These are phyloP conservation scores for Tanypteryx hageni DNA, from an alignment of 2,888 invertebrate species.

Conservation along the genomic window DNA sequence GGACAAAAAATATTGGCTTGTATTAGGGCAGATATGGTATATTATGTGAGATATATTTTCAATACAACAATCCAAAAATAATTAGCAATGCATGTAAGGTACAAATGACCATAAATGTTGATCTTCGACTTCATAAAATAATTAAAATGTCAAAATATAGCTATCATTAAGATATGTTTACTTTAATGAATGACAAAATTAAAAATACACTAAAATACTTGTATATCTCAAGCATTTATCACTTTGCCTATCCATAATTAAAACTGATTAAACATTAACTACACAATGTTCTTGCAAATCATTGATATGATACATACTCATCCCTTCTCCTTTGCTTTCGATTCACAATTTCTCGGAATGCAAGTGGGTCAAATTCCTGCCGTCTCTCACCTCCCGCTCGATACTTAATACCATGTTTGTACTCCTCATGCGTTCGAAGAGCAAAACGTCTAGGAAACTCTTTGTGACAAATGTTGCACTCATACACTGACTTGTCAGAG, in stretches of 20 bases:
- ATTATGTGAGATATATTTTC: too few relatives aligned
- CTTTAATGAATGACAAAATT: not conserved
- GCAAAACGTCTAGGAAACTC: slow-evolving; percentile 78
- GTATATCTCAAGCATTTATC: not conserved
- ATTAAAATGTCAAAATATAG: too few relatives aligned
- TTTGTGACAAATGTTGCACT: slow-evolving; percentile 78
- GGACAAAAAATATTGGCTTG: too few relatives aligned
- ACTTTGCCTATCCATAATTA: not conserved
- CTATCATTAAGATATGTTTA: too few relatives aligned
- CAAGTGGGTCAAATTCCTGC: slow-evolving; percentile 66
- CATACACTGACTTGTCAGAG: slow-evolving; percentile 77
- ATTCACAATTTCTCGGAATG: slow-evolving; percentile 66
- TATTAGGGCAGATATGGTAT: too few relatives aligned
- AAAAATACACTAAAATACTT: not conserved
- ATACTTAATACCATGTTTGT: slow-evolving; percentile 77
- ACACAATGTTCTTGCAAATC: not conserved
- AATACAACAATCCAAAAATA: too few relatives aligned
- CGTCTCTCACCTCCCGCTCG: slow-evolving; percentile 69
- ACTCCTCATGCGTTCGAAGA: slow-evolving; percentile 79
- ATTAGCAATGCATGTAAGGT: too few relatives aligned
- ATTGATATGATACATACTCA: slow-evolving; percentile 66
- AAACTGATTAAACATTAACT: not conserved
- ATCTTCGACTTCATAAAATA: too few relatives aligned
- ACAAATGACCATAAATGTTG: too few relatives aligned
- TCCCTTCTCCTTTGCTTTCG: slow-evolving; percentile 68